phyloP scores from a whole-genome alignment of 1,140 invertebrate genomes.

The Anadara kagoshimensis region DNA sequence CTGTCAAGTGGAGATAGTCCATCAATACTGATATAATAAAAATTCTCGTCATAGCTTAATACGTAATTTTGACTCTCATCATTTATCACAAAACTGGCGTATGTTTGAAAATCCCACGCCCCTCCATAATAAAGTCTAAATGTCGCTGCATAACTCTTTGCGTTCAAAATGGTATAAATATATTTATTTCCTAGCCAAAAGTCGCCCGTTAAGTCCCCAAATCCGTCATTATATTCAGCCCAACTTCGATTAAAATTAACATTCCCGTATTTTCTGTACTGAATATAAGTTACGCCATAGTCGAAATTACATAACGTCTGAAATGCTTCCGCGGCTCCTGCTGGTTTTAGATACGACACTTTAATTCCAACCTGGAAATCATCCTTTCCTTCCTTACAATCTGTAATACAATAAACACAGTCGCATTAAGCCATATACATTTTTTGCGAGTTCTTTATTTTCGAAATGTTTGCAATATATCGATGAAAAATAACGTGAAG shows the following conservation, averaged over 20 bases:
- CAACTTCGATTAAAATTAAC: slow-evolving; percentile 37
- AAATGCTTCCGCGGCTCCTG: background rate
- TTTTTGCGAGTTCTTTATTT: too few species aligned
- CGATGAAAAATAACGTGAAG: background rate
- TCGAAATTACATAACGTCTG: slow-evolving; percentile 25
- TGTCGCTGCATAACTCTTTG: background rate
- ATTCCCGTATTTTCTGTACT: slow-evolving; percentile 16
- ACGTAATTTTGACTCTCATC: background rate
- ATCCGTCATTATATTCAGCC: slow-evolving; percentile 45
- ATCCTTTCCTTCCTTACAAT: slow-evolving; percentile 7
- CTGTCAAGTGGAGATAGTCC: slow-evolving; percentile 2
- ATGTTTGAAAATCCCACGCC: background rate
- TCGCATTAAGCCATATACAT: background rate
- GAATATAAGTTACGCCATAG: slow-evolving; percentile 17
- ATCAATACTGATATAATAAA: too few species aligned
- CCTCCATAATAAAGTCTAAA: background rate
- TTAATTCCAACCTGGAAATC: background rate
- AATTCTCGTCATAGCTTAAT: background rate
- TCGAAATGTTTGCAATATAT: background rate
- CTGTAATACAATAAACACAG: background rate
- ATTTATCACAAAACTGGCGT: background rate
- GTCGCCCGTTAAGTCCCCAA: slow-evolving; percentile 39
- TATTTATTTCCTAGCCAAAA: slow-evolving; percentile 47
- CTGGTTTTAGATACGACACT: slow-evolving; percentile 10
- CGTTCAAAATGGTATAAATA: background rate